Percentiles rank a stretch among this genome's conserved stretches.
These are phyloP conservation scores for Neocloeon triangulifer DNA, from an alignment of 1,140 invertebrate species.

Conservation along the genomic window DNA sequence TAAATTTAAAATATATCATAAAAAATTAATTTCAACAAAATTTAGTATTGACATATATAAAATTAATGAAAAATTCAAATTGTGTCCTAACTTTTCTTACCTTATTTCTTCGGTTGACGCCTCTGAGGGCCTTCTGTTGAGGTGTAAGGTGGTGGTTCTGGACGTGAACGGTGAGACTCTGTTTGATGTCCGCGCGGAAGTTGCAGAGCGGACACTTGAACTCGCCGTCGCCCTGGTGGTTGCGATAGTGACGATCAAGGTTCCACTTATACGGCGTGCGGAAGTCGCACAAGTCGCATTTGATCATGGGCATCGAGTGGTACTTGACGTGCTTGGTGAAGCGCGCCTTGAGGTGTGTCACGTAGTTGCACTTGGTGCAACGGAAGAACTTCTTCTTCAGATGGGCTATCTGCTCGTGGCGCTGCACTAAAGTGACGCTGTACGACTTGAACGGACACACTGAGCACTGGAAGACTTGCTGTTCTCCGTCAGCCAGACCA, in stretches of 20 bases:
- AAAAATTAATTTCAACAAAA: too few species aligned
- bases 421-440: slow-evolving; percentile 14
- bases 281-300: slow-evolving; percentile 82
- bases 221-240: slow-evolving; percentile 59
- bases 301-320: slow-evolving; percentile 80
- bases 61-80: too few species aligned
- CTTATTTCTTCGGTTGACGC: too few species aligned
- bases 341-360: slow-evolving; percentile 68
- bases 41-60: too few species aligned
- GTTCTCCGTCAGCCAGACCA: not conserved
- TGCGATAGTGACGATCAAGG: slow-evolving; percentile 76
- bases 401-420: slow-evolving; percentile 24
- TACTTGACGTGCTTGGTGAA: slow-evolving; percentile 89
- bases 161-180: slow-evolving; percentile 77
- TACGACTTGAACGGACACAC: slow-evolving; percentile 16
- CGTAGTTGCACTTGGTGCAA: slow-evolving; percentile 71
- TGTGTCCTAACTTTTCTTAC: too few species aligned
- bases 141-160: slow-evolving; percentile 68
- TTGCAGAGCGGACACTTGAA: slow-evolving; percentile 73
- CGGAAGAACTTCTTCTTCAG: slow-evolving; percentile 42
- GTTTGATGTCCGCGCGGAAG: slow-evolving; percentile 79
- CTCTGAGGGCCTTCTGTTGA: too few species aligned
- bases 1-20: too few species aligned
- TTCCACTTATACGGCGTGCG: slow-evolving; percentile 84
- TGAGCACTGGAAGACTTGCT: slow-evolving; percentile 13